Evolutionary conservation across 2,888 invertebrate species (phyloP), one percentile per base, ranked within the genome.

Genomic region (Pogonocherus hispidulus): DNA sequence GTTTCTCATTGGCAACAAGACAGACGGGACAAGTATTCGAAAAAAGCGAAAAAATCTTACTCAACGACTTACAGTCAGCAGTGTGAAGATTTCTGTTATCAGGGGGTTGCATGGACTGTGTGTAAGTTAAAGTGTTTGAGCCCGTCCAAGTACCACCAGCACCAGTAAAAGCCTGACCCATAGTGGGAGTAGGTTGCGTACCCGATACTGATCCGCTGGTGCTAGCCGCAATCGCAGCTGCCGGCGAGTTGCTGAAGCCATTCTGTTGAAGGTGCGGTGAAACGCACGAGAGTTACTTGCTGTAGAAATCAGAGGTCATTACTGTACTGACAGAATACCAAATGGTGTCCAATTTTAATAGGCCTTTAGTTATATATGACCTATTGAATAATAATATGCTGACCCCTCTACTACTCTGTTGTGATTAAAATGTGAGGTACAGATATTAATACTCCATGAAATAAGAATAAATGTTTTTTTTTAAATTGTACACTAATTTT

Each of bases 61-160:
- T 18, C 44, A 23, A 57, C 23, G 44, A 68, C 88, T 88, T 85
- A 92, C 92, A 92, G 79, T 91, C 92, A 55, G 88, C 87, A 63
- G 89, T 86, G 75, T 89, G 89, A 79, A 91, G 89, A 68, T 89
- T 88, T 78, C 91, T 87, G 46, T 88, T 89, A 82, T 91, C 91
- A 1, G 92, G 92, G 14, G 93, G 92, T 79, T 92, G 93, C 92
- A 94, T 93, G 70, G 94, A 95, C 86, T 96, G 96, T 52, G 96
- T 96, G 84, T 97, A 97, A 18, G 96, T 95, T 65, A 97, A 89
- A 22, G 97, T 97, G 85, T 94, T 96, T 74, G 92, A 94, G 18
- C 96, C 95, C 2, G 94, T 94, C 95, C 96, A 96, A 3, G 93
- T 93, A 27, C 91, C 92, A 83, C 88, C 89, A 0, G 89, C 88